phyloP scores from a whole-genome alignment of 2,797 vertebrate species.

The Myripristis murdjan region DNA sequence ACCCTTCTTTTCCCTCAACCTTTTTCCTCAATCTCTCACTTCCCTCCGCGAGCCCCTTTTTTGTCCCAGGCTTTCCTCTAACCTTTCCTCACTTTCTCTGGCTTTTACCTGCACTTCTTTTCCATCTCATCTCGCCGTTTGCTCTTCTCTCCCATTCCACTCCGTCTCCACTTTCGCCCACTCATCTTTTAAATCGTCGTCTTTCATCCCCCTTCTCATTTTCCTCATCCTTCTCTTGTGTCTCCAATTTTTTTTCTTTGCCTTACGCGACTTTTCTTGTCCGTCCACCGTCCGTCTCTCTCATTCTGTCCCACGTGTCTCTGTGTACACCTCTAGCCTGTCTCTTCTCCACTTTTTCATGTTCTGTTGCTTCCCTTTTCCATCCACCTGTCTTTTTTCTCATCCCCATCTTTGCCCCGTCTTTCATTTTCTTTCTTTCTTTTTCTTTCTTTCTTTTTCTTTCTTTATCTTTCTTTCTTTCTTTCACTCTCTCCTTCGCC shows the following conservation, averaged over 20 bases:
- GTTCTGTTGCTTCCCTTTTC: constrained; percentile 38
- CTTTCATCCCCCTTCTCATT: constrained; percentile 57
- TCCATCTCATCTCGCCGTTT: constrained; percentile 39
- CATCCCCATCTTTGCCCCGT: too few species aligned
- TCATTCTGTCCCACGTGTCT: constrained; percentile 45
- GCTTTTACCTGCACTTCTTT: too few species aligned
- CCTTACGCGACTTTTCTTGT: constrained; percentile 27
- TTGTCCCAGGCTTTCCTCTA: not conserved
- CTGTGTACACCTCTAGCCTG: constrained; percentile 41
- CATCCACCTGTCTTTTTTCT: not conserved
- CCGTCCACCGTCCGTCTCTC: constrained; percentile 12
- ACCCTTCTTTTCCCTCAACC: constrained; percentile 30
- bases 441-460: constrained; percentile 42
- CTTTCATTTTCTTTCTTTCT: constrained; percentile 29
- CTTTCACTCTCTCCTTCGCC: not conserved
- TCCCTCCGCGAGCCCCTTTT: not conserved
- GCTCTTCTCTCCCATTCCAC: constrained; percentile 46
- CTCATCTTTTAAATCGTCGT: constrained; percentile 60
- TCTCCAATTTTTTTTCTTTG: constrained; percentile 51
- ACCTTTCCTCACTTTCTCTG: constrained; percentile 20
- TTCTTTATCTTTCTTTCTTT: constrained; percentile 4
- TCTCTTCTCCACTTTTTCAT: constrained; percentile 21
- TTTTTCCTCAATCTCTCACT: constrained; percentile 33
- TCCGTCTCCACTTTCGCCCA: constrained; percentile 46
- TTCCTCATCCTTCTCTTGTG: constrained; percentile 34